Evolutionary conservation across 2,888 invertebrate genomes (phyloP), one percentile per base, ranked within the genome.

Genomic region (Hipparchia semele): DNA sequence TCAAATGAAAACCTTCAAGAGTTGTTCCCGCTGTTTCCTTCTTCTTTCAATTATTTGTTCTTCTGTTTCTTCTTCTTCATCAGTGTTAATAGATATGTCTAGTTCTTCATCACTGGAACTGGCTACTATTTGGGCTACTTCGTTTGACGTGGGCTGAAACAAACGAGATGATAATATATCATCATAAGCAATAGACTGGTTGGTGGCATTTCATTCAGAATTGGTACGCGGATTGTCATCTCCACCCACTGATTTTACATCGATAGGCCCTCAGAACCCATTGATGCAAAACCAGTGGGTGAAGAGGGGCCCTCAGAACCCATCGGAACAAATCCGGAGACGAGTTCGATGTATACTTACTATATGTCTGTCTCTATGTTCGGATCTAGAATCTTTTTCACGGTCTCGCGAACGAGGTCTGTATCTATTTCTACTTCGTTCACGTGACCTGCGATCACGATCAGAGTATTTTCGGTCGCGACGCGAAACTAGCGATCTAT

Each of bases 11-110:
- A 97, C 98, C 95, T 97, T 97, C 73, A 99, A 85, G 6, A 99
- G 94, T 85, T 97, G 98, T 87, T 99, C 98, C 59, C 99, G 94
- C 83, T 98, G 97, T 83, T 97, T 97, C 75, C 99, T 95, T 79
- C 98, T 94, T 83, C 96, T 95, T 86, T 98, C 98, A 85, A 99
- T 99, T 80, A 99, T 98, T 80, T 96, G 96, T 86, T 99, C 98
- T 84, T 99, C 99, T 81, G 98, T 98, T 87, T 98, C 98, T 78
- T 98, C 98, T 75, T 98, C 98, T 75, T 97, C 96, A 64, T 96
- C 95, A 23, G 97, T 95, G 82, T 97, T 96, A 71, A 98, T 96
- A 80, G 97, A 96, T 73, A 97, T 94, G 83, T 96, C 95, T 4
- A 96, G 93, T 76, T 97, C 97, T 76, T 96, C 96, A 77, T 96